phyloP scores from a whole-genome alignment of 2,888 invertebrate genomes.

The Alviniconcha strummeri region DNA sequence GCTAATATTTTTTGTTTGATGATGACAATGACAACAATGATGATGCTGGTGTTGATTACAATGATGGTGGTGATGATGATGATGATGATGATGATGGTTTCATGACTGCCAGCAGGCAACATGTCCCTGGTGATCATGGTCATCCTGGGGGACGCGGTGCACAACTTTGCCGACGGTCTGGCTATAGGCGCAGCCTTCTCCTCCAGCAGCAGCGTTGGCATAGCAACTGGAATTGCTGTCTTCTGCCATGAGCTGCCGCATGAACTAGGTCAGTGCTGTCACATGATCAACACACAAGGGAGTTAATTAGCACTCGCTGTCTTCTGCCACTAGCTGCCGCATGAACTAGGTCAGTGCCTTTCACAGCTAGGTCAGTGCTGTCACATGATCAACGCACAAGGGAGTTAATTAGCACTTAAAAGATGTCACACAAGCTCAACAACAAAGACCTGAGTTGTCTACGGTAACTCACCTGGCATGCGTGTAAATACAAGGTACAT shows the following conservation, averaged over 20 bases:
- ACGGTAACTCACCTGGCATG: no score
- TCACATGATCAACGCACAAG: no score
- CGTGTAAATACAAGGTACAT: no score
- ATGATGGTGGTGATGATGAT: no score
- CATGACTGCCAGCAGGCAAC: constrained; percentile 39
- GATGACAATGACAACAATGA: no score
- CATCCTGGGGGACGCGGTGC: constrained; percentile 74
- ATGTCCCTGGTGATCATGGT: constrained; percentile 67
- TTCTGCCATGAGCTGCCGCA: constrained; percentile 76
- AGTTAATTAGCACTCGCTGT: constrained; percentile 66
- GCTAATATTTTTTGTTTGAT: no score
- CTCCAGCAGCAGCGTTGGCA: constrained; percentile 64
- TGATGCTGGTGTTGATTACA: no score
- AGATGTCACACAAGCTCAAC: no score
- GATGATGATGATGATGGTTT: no score
- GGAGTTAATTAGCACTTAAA: constrained; percentile 40
- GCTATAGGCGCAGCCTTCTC: constrained; percentile 74
- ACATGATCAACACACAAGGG: no score
- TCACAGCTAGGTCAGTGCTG: no score
- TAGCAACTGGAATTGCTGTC: constrained; percentile 74
- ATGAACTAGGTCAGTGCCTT: constrained; percentile 71
- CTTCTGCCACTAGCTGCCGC: constrained; percentile 75
- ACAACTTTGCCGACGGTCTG: constrained; percentile 75
- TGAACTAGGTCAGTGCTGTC: constrained; percentile 70
- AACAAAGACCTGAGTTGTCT: no score